Conservation (phyloP, 2,888 invertebrate species). For the Amiota minor region DNA sequence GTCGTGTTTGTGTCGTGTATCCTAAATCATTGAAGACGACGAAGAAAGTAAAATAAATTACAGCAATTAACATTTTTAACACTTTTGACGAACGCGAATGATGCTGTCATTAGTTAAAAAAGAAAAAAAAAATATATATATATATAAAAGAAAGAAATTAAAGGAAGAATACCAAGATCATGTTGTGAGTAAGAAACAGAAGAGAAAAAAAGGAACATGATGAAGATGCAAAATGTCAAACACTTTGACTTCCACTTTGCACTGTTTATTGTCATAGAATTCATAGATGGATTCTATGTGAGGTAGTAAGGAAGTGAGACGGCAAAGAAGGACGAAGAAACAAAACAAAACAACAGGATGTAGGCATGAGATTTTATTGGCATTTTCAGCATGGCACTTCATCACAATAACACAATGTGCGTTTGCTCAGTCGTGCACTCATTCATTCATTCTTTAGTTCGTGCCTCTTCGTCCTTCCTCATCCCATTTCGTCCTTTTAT, state of each 20-base stretch:
- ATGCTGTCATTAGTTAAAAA: background rate
- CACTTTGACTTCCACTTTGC: conserved; percentile 1
- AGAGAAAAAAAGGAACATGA: conserved; percentile 9
- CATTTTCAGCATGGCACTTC: conserved; percentile 22
- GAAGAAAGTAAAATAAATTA: background rate
- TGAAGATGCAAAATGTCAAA: conserved; percentile 8
- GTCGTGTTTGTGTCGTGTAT: too few species aligned
- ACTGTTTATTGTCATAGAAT: conserved; percentile 14
- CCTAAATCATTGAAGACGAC: too few species aligned
- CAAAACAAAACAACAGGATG: background rate
- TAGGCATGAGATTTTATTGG: conserved; percentile 15
- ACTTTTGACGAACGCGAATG: conserved; percentile 7
- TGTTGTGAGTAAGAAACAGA: background rate
- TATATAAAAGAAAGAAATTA: background rate
- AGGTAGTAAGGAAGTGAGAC: too few species aligned
- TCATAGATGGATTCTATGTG: background rate
- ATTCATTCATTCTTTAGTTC: too few species aligned
- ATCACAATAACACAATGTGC: conserved; percentile 19
- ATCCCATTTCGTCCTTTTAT: too few species aligned
- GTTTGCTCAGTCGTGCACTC: background rate
- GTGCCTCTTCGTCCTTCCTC: too few species aligned
- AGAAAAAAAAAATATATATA: background rate
- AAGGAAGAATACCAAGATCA: background rate
- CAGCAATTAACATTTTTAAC: conserved; percentile 27
- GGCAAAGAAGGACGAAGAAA: background rate